A percentile compares a stretch with the other conserved stretches of the same genome.
phyloP scores from a whole-genome alignment of 2,888 invertebrate genomes.

The Trilocha varians region DNA sequence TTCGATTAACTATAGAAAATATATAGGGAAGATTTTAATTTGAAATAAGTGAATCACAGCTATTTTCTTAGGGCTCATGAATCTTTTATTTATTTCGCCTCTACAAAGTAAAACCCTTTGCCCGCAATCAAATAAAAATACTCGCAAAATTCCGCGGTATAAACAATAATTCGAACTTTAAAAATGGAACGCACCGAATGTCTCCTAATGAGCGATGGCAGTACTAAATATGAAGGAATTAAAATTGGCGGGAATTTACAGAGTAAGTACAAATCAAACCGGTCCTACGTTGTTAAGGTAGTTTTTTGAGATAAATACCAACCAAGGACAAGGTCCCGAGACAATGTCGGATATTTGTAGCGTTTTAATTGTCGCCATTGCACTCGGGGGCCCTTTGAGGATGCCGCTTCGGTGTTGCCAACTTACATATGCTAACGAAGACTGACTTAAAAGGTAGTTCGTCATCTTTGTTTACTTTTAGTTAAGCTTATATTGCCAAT shows the following conservation, averaged over 20 bases:
- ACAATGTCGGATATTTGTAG: constrained; percentile 56
- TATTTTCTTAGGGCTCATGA: too few relatives aligned
- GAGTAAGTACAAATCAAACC: constrained; percentile 6
- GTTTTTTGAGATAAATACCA: constrained; percentile 2
- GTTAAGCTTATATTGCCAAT: too few relatives aligned
- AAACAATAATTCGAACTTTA: constrained; percentile 5
- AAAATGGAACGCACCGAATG: not conserved
- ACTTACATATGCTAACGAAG: too few relatives aligned
- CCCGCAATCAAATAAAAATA: not conserved
- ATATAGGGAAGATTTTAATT: too few relatives aligned
- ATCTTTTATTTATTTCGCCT: too few relatives aligned
- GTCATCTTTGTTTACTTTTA: too few relatives aligned
- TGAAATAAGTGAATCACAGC: too few relatives aligned
- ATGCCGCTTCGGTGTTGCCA: constrained; percentile 37
- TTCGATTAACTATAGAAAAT: not conserved
- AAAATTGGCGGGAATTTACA: not conserved
- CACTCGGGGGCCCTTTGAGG: constrained; percentile 44
- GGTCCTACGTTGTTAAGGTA: constrained; percentile 1
- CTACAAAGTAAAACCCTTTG: not conserved
- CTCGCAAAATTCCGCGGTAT: not conserved
- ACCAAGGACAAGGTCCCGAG: constrained; percentile 18
- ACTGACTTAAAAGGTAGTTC: too few relatives aligned
- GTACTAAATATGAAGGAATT: not conserved
- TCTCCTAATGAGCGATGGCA: not conserved
- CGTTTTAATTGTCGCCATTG: constrained; percentile 71